Base-by-base conservation (phyloP, 2,113 vertebrate species). In the Indri indri region DNA sequence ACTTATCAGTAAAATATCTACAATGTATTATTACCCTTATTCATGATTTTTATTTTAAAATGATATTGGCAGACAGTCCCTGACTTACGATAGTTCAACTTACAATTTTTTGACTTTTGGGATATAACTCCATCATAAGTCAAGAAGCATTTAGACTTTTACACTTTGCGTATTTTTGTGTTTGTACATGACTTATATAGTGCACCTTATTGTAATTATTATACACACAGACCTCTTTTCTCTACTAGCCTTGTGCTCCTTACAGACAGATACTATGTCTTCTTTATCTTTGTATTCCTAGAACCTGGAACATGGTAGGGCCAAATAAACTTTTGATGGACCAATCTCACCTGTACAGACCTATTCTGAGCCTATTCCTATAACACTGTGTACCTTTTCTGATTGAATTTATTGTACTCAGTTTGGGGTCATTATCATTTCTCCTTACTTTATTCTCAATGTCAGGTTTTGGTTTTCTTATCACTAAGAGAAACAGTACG, bases 1-100 rank as follows among this genome's bases (percentile, higher is more conserved):
- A 93, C 11, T 32, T n/a, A 93, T 82, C 14, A 88, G 27, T 93
- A 94, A 90, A 92, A 17, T 40, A 77, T 47, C 37, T 57, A 7
- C 34, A 77, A 50, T 23, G 40, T 76, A 37, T 90, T 83, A 79
- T 40, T 73, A 45, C 3, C 16, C 9, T 42, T 85, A 65, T 94
- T 93, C 92, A 23, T 54, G 47, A 82, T 79, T 47, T 87, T 73
- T 91, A 50, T 88, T 95, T 86, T 61, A 42, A 95, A 95, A 76
- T 74, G 20, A 47, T 79, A 9, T 4, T 61, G 82, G 45, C 27
- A 47, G 73, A 32, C 16, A 30, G 73, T 32, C 45, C 13, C 14
- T 32, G 42, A 47, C 73, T 76, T 47, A 76, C 5, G 14, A 47
- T 32, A 18, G 42, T 18, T 47, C 27, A 9, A 76, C 16, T 32